phyloP scores from a whole-genome alignment of 2,888 invertebrate species.

The Salticus scenicus region DNA sequence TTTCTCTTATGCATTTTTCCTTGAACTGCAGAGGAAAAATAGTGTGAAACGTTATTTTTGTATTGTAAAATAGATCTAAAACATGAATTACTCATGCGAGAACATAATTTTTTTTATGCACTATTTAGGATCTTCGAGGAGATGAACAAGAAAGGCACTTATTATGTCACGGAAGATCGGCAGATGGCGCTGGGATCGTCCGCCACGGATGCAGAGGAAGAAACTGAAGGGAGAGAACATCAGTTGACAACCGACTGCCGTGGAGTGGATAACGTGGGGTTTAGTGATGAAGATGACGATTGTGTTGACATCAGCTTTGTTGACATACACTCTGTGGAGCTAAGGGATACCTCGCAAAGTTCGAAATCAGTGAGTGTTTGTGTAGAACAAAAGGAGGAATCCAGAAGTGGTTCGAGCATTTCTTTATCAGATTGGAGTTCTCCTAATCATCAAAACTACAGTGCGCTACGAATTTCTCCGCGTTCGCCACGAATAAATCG shows the following conservation, averaged over 20 bases:
- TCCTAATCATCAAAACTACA: not conserved
- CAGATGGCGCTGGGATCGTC: conserved; percentile 55
- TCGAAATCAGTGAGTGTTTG: not conserved
- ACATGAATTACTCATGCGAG: conserved; percentile 25
- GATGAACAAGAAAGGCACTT: conserved; percentile 11
- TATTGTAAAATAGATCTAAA: conserved; percentile 35
- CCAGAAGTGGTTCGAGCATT: not conserved
- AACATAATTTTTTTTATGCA: conserved; percentile 48
- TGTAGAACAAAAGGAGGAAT: not conserved
- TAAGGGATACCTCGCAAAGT: not conserved
- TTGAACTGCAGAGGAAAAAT: conserved; percentile 2
- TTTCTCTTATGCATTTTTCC: not conserved
- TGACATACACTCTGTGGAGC: conserved; percentile 10
- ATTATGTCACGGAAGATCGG: conserved; percentile 30
- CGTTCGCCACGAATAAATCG: conserved; percentile 2
- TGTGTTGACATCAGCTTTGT: not conserved
- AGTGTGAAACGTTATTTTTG: conserved; percentile 35
- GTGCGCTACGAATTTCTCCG: conserved; percentile 21
- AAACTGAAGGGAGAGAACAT: not conserved
- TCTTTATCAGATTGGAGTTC: conserved; percentile 13
- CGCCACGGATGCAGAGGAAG: conserved; percentile 6
- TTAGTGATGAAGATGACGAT: not conserved
- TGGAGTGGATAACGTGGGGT: conserved; percentile 52
- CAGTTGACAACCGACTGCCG: conserved; percentile 37
- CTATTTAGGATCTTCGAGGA: conserved; percentile 55